Evolutionary conservation across 2,797 vertebrate species (phyloP).

Genomic region (Gallinago stenura): DNA sequence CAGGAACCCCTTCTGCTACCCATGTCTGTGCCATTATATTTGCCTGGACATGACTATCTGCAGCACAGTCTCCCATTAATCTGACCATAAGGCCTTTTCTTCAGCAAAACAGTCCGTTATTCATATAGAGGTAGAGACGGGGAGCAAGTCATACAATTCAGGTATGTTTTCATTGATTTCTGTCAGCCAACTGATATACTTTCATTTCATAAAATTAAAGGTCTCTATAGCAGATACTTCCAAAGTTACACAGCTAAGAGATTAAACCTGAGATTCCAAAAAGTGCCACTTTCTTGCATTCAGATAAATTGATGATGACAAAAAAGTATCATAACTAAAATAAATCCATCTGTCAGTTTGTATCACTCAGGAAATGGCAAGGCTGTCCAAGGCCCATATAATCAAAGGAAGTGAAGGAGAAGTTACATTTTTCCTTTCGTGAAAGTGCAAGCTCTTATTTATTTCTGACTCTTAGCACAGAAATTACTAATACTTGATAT

Average conservation of each 20-base stretch:
- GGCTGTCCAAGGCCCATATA: not conserved
- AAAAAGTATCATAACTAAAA: not conserved
- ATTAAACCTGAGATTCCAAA: not conserved
- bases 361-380: not conserved
- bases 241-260: not conserved
- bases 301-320: not conserved
- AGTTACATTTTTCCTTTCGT: not conserved
- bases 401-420: not conserved
- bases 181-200: not conserved
- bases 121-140: not conserved
- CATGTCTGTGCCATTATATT: not conserved
- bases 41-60: not conserved
- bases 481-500: not conserved
- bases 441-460: not conserved
- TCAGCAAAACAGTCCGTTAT: not conserved
- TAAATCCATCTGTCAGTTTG: not conserved
- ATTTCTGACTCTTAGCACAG: not conserved
- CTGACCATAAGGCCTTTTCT: not conserved
- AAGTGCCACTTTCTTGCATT: not conserved
- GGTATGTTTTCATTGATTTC: not conserved
- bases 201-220: not conserved
- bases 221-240: not conserved
- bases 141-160: not conserved
- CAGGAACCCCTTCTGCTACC: not conserved
- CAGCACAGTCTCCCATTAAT: not conserved